These are phyloP conservation scores for Lordiphosa collinella DNA, from an alignment of 1,140 invertebrate genomes.

Conservation along the genomic window DNA sequence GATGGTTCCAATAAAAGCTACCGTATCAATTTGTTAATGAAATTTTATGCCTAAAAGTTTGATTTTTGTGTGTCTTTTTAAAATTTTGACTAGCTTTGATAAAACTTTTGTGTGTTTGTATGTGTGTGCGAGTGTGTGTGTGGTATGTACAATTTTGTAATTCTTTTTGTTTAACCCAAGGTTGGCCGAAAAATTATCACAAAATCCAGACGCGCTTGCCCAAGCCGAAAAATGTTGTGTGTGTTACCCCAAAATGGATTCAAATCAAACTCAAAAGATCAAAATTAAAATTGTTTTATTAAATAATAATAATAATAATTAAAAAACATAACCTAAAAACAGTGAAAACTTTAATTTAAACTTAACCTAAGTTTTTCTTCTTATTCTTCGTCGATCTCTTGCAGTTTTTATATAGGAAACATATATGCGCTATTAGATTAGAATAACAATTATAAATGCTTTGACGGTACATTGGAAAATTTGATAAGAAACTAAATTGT, in stretches of 20 bases:
- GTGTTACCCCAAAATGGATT: not conserved
- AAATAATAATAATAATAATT: slow-evolving; percentile 68
- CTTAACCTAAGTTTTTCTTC: slow-evolving; percentile 11
- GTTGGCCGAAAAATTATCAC: slow-evolving; percentile 6
- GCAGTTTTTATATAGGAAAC: slow-evolving; percentile 35
- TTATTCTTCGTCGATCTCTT: slow-evolving; percentile 11
- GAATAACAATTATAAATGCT: slow-evolving; percentile 76
- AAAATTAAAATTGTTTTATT: slow-evolving; percentile 47
- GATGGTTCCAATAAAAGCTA: slow-evolving; percentile 77
- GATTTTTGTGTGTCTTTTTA: slow-evolving; percentile 54
- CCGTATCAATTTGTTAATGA: slow-evolving; percentile 48
- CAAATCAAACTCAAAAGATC: not conserved
- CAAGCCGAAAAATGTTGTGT: not conserved
- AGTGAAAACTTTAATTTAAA: slow-evolving; percentile 51
- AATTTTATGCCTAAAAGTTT: slow-evolving; percentile 51
- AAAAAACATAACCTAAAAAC: slow-evolving; percentile 43
- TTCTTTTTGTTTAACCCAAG: slow-evolving; percentile 10
- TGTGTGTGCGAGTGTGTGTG: not conserved
- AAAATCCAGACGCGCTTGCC: not conserved
- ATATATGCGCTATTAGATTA: slow-evolving; percentile 52
- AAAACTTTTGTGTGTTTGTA: slow-evolving; percentile 21
- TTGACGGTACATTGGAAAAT: slow-evolving; percentile 75
- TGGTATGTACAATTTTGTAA: slow-evolving; percentile 19
- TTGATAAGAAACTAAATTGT: slow-evolving; percentile 63
- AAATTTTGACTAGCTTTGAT: slow-evolving; percentile 68